phyloP scores from a whole-genome alignment of 2,797 vertebrate species.

The Acrossocheilus fasciatus region DNA sequence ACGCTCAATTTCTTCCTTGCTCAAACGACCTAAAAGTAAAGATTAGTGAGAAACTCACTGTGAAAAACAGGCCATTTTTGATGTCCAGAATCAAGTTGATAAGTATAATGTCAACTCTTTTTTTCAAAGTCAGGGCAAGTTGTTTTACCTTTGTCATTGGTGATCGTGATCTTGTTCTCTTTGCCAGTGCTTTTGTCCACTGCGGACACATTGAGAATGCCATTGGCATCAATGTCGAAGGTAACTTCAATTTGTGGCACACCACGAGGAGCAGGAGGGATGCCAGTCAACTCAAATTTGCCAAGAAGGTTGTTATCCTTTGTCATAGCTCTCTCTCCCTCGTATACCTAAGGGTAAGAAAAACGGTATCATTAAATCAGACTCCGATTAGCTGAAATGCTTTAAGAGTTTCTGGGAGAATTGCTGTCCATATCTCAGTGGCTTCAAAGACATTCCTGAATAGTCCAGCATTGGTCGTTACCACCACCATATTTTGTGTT shows the following conservation, averaged over 20 bases:
- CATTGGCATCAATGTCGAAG: constrained; percentile 86
- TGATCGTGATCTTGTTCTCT: constrained; percentile 87
- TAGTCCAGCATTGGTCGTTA: background rate
- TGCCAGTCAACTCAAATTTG: constrained; percentile 84
- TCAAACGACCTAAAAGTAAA: constrained; percentile 75
- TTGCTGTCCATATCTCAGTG: background rate
- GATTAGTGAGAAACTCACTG: background rate
- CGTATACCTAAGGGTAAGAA: constrained; percentile 75
- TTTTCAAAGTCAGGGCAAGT: background rate
- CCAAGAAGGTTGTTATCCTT: constrained; percentile 86
- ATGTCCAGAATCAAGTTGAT: background rate
- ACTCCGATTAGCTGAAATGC: background rate
- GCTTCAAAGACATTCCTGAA: background rate
- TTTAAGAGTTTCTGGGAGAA: background rate
- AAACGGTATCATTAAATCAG: background rate
- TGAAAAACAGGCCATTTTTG: background rate
- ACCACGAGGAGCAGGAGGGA: constrained; percentile 83
- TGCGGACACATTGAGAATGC: constrained; percentile 85
- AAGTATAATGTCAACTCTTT: background rate
- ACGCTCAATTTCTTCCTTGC: constrained; percentile 85
- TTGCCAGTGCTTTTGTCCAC: constrained; percentile 88
- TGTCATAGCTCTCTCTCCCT: constrained; percentile 86
- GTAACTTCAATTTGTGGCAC: constrained; percentile 86
- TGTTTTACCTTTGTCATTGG: constrained; percentile 83
- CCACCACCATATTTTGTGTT: background rate